phyloP scores from a whole-genome alignment of 2,888 invertebrate genomes.

The Athalia circularis region DNA sequence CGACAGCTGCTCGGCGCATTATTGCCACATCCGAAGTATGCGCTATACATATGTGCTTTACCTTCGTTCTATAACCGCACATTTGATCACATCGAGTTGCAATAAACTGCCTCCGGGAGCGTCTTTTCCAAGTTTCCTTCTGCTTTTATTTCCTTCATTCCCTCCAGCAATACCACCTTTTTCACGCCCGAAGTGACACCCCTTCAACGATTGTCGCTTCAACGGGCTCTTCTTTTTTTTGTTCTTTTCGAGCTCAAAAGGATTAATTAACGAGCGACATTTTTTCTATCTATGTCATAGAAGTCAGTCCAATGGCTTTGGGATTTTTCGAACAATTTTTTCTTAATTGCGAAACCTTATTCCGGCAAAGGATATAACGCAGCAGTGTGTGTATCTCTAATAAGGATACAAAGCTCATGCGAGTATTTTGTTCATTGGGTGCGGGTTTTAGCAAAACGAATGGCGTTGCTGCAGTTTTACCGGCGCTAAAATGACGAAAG shows the following conservation, averaged over 20 bases:
- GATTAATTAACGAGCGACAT: too few species aligned
- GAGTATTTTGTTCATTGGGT: not conserved
- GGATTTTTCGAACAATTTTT: too few species aligned
- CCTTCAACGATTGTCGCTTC: not conserved
- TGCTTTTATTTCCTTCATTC: not conserved
- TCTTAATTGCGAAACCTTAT: too few species aligned
- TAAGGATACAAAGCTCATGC: too few species aligned
- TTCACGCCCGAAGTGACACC: not conserved
- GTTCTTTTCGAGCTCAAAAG: too few species aligned
- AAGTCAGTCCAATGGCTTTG: too few species aligned
- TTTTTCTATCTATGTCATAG: too few species aligned
- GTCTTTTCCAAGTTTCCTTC: not conserved
- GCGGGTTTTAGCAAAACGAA: not conserved
- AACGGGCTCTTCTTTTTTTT: too few species aligned
- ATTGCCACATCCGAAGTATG: not conserved
- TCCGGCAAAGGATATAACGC: too few species aligned
- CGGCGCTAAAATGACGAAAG: conserved; percentile 41
- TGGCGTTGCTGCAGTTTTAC: conserved; percentile 30
- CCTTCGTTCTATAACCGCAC: too few species aligned
- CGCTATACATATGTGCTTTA: not conserved
- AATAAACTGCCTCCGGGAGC: conserved; percentile 1
- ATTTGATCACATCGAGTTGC: not conserved
- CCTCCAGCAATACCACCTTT: not conserved
- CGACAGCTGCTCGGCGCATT: conserved; percentile 72
- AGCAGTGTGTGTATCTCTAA: too few species aligned